Percentiles rank a stretch among this genome's conserved stretches.
Evolutionary conservation across 2,113 vertebrate species (phyloP).

Genomic region (Hemibagrus wyckioides): DNA sequence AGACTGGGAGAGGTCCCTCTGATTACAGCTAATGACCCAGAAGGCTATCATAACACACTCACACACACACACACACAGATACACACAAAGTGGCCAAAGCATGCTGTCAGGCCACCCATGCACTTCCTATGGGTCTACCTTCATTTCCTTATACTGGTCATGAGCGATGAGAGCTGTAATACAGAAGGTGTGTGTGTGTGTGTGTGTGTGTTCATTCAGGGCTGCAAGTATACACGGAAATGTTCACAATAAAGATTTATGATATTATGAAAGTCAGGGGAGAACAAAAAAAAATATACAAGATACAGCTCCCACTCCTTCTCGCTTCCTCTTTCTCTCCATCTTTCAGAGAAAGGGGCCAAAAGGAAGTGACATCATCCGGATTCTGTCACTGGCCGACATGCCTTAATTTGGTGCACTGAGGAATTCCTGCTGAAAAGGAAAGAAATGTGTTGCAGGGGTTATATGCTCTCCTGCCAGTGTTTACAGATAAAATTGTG

Average conservation of each 20-base stretch:
- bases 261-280: slow-evolving; percentile 24
- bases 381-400: slow-evolving; percentile 3
- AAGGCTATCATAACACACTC: slow-evolving; percentile 53
- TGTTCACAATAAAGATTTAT: slow-evolving; percentile 26
- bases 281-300: slow-evolving; percentile 24
- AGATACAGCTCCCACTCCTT: neutral
- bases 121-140: slow-evolving; percentile 54
- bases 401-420: slow-evolving; percentile 15
- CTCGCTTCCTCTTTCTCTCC: neutral
- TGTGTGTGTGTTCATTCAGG: neutral
- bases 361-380: slow-evolving; percentile 35
- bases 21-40: slow-evolving; percentile 58
- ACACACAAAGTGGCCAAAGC: slow-evolving; percentile 29
- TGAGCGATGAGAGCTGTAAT: slow-evolving; percentile 55
- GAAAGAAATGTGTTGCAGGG: slow-evolving; percentile 23
- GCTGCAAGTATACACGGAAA: neutral
- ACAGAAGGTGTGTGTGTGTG: slow-evolving; percentile 20
- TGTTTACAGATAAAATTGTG: neutral
- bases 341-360: neutral
- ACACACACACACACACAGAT: slow-evolving; percentile 39
- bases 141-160: slow-evolving; percentile 53
- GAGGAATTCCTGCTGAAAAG: slow-evolving; percentile 37
- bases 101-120: slow-evolving; percentile 49
- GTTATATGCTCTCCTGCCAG: neutral
- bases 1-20: slow-evolving; percentile 49